A percentile compares a stretch with the other conserved stretches of the same genome.
These are phyloP conservation scores for Vulpes lagopus DNA, from an alignment of 2,113 vertebrate genomes.

Conservation along the genomic window DNA sequence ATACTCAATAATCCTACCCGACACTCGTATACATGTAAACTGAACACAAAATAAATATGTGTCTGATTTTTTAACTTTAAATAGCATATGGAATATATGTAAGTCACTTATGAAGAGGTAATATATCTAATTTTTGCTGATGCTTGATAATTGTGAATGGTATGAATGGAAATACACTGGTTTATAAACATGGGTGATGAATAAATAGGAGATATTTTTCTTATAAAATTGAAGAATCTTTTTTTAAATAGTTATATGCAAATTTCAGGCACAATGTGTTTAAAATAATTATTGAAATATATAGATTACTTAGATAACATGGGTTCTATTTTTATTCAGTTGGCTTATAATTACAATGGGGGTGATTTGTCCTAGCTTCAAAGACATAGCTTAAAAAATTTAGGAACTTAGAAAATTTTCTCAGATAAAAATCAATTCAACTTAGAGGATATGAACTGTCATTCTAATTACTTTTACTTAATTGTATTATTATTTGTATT, in stretches of 20 bases:
- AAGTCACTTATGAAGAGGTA: neutral
- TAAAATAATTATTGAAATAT: neutral
- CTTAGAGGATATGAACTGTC: neutral
- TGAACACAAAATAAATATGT: neutral
- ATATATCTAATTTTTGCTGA: neutral
- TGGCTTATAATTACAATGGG: neutral
- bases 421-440: neutral
- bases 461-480: neutral
- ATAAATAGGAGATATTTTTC: neutral
- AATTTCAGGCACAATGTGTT: neutral
- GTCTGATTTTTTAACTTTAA: neutral
- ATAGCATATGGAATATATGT: neutral
- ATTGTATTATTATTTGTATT: neutral
- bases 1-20: rapidly evolving
- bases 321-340: neutral
- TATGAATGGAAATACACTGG: neutral
- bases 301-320: neutral
- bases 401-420: neutral
- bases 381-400: neutral
- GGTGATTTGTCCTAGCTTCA: neutral
- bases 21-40: neutral
- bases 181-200: neutral
- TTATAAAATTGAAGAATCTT: neutral
- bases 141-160: neutral
- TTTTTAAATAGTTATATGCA: neutral